Base-by-base conservation (phyloP, 2,888 invertebrate genomes). In the Aricia artaxerxes region DNA sequence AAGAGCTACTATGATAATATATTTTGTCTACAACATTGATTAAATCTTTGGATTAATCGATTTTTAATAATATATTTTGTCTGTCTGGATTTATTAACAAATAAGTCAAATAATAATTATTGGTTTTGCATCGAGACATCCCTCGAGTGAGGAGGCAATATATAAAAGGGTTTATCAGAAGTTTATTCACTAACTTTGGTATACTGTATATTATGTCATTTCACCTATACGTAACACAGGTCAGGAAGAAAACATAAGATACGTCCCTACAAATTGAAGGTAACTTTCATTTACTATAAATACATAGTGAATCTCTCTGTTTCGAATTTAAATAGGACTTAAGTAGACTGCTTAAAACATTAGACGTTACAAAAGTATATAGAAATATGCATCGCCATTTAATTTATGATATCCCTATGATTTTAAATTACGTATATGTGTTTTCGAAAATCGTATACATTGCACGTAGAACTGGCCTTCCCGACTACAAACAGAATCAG, bases 391-490 rank as follows among this genome's bases (percentile, higher is more conserved):
- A 89, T 91, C 89, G 85, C 88, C 89, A 87, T 91, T 90, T 90
- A 90, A 91, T 92, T 90, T 91, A 92, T 89, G 90, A 91, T 91
- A 91, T 91, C 88, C 88, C 88, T 93, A 93, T 91, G 90, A 92
- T 86, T 88, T 91, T 92, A 92, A 88, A 91, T 93, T 94, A 94
- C 93, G 94, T 94, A 94, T 94, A 94, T 94, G 91, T 92, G 93
- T 93, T 91, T 88, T 93, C 91, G 87, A 92, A 93, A 94, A 94
- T 95, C 94, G 94, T 95, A 94, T 94, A 94, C 94, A 95, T 94
- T 95, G 95, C 95, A 94, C 94, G 91, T 92, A 90, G 87, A 91
- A 94, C 94, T 94, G 94, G 94, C 94, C 94, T 93, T 89, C 87
- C 84, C 90, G 88, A 89, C 90, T 90, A 90, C 88, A 85, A 87